Percentiles rank a stretch among this genome's conserved stretches.
These are phyloP conservation scores for Limosa lapponica DNA, from an alignment of 2,797 vertebrate species.

Conservation along the genomic window DNA sequence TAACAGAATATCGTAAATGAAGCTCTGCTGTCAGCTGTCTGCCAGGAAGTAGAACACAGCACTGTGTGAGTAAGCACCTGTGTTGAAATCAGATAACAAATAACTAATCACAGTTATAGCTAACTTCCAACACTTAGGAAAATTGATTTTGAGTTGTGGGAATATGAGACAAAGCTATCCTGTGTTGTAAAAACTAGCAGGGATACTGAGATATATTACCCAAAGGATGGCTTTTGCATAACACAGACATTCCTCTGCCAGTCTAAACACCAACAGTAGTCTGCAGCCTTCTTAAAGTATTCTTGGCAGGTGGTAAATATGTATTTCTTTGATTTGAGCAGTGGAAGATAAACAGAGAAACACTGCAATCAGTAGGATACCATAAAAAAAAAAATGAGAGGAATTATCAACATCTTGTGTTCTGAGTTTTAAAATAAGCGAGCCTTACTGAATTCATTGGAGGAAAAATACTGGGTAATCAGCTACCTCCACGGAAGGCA, in stretches of 20 bases:
- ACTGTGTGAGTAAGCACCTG: neutral
- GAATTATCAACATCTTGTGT: neutral
- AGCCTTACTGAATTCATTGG: neutral
- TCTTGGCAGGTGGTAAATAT: neutral
- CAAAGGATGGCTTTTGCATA: neutral
- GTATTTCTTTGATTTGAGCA: neutral
- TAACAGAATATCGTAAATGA: neutral
- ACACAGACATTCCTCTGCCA: neutral
- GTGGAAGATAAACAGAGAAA: neutral
- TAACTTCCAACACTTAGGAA: neutral
- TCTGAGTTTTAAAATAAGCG: neutral
- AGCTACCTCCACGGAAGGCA: neutral
- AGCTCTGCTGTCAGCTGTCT: constrained; percentile 14
- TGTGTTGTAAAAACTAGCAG: neutral
- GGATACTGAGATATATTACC: neutral
- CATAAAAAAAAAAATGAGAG: neutral
- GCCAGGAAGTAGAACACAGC: neutral
- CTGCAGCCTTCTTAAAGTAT: neutral
- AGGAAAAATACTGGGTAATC: rapidly evolving
- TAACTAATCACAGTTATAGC: neutral
- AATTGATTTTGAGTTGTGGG: neutral
- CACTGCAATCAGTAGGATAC: neutral
- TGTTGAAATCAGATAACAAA: neutral
- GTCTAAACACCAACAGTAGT: neutral
- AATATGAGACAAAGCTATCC: neutral